These are phyloP conservation scores for Rhizoglyphus robini DNA, from an alignment of 1,140 invertebrate genomes.

Conservation along the genomic window DNA sequence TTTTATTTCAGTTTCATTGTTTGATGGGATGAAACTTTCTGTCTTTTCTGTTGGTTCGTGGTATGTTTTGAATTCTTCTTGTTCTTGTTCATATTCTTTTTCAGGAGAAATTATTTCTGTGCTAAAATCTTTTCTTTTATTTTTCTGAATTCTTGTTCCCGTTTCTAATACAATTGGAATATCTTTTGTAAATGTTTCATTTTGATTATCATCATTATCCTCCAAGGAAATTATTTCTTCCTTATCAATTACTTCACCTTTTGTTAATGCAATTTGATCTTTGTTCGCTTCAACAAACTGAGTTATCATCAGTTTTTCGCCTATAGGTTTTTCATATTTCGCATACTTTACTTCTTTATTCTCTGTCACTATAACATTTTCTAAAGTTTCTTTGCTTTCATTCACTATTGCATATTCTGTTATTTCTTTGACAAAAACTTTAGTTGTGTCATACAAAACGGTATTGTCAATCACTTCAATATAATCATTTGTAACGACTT, in stretches of 20 bases:
- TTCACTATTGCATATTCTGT: neutral
- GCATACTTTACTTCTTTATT: neutral
- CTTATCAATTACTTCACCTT: too few species aligned
- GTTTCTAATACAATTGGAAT: too few species aligned
- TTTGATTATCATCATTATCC: neutral
- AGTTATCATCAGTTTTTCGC: neutral
- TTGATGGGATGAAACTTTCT: too few species aligned
- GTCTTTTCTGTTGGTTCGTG: too few species aligned
- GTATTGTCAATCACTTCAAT: slow-evolving; percentile 1
- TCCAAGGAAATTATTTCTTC: too few species aligned
- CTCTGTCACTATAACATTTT: neutral
- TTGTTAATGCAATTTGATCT: neutral
- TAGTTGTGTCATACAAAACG: neutral
- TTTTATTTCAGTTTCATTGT: too few species aligned
- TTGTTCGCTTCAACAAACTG: neutral
- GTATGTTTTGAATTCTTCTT: too few species aligned
- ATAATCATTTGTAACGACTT: neutral
- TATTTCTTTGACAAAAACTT: neutral
- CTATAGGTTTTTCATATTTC: neutral
- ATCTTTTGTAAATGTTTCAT: too few species aligned
- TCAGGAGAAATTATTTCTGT: too few species aligned
- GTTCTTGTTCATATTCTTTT: neutral
- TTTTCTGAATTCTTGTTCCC: neutral
- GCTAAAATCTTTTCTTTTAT: neutral
- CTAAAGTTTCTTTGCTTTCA: neutral